Conservation (phyloP, 2,888 invertebrate genomes). For the Panzeria rudis region DNA sequence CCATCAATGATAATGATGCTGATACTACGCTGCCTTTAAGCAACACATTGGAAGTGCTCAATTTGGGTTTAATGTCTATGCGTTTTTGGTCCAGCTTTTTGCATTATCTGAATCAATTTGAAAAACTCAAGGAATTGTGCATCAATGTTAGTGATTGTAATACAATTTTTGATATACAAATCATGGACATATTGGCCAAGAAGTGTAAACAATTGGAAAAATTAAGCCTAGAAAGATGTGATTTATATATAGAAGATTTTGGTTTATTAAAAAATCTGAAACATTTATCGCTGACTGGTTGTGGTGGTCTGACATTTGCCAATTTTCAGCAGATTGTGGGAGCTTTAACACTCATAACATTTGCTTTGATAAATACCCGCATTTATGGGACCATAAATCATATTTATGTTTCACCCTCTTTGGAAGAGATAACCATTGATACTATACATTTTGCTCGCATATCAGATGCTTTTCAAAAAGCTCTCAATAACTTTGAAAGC, state of each 20-base stretch:
- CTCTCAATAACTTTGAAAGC: conserved; percentile 65
- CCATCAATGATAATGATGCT: conserved; percentile 35
- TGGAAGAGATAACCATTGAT: conserved; percentile 58
- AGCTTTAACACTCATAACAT: conserved; percentile 46
- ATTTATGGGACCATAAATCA: conserved; percentile 63
- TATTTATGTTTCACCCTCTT: conserved; percentile 55
- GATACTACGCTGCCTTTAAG: conserved; percentile 21
- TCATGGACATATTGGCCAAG: conserved; percentile 35
- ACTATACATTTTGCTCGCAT: conserved; percentile 63
- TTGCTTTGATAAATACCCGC: conserved; percentile 57
- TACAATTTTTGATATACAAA: conserved; percentile 46
- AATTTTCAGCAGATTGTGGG: conserved; percentile 67
- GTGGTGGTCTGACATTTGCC: conserved; percentile 64
- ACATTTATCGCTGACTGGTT: conserved; percentile 42
- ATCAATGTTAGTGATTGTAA: conserved; percentile 63
- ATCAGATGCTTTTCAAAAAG: conserved; percentile 67
- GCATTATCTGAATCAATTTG: conserved; percentile 39
- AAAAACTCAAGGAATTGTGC: conserved; percentile 29
- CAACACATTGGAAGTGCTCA: conserved; percentile 27
- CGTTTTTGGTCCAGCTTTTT: conserved; percentile 59
- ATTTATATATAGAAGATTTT: conserved; percentile 55
- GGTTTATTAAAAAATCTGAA: conserved; percentile 35
- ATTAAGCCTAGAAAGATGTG: conserved; percentile 59
- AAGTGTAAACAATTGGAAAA: conserved; percentile 41
- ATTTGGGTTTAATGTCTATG: conserved; percentile 55